Percentiles rank a stretch among this genome's conserved stretches.
Conservation (phyloP, 2,888 invertebrate species). For the Serrognathus titanus region DNA sequence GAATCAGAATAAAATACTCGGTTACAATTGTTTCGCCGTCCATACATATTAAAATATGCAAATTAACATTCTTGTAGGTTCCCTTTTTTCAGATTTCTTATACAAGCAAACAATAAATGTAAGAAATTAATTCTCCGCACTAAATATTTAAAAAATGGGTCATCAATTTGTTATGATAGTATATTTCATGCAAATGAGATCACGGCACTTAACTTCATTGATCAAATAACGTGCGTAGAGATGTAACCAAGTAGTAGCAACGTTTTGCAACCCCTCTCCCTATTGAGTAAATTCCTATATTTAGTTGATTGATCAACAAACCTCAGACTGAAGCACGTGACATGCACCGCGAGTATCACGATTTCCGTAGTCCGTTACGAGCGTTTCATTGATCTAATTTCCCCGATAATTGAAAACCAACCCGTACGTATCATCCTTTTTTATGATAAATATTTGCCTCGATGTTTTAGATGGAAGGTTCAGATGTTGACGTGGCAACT, state of each 20-base stretch:
- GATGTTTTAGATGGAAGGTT: conserved; percentile 54
- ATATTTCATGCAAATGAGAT: background rate
- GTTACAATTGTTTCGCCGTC: too few species aligned
- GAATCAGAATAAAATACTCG: too few species aligned
- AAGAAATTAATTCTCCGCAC: too few species aligned
- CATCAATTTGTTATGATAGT: too few species aligned
- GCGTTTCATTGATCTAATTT: background rate
- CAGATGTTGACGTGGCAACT: conserved; percentile 64
- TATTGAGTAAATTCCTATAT: conserved; percentile 12
- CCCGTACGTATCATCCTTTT: background rate
- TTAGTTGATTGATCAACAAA: conserved; percentile 16
- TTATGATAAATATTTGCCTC: background rate
- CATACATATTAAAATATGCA: too few species aligned
- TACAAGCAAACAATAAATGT: too few species aligned
- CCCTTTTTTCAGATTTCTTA: too few species aligned
- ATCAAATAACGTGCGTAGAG: conserved; percentile 18
- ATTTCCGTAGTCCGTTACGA: background rate
- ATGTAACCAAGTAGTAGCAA: background rate
- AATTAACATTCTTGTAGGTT: too few species aligned
- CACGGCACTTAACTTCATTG: conserved; percentile 10
- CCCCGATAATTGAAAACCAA: too few species aligned
- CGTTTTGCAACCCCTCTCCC: conserved; percentile 1
- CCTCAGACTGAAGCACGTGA: conserved; percentile 14
- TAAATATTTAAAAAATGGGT: too few species aligned
- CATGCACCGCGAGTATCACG: conserved; percentile 4